Conservation (phyloP, 2,888 invertebrate species). For the Leucoptera coffeella region DNA sequence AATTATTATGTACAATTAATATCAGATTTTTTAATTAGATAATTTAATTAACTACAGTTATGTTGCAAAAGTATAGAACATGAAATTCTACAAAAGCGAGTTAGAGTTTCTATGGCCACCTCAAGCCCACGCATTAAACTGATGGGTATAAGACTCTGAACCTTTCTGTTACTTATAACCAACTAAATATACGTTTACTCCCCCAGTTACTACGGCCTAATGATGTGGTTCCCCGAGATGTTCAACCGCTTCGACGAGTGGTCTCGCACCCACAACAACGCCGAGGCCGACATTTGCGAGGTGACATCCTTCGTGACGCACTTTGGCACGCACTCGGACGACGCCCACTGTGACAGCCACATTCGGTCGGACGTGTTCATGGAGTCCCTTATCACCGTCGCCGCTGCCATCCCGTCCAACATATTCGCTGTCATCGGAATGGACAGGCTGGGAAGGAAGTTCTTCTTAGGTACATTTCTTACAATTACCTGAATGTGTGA, state of each 20-base stretch:
- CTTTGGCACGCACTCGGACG: conserved; percentile 55
- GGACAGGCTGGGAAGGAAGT: conserved; percentile 81
- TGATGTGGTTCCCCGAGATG: conserved; percentile 97
- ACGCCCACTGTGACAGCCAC: conserved; percentile 58
- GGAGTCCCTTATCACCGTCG: conserved; percentile 82
- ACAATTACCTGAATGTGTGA: no score
- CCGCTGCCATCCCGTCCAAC: conserved; percentile 80
- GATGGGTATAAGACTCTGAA: no score
- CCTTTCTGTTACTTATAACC: no score
- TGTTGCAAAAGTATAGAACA: no score
- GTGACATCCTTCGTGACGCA: conserved; percentile 73
- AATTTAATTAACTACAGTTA: no score
- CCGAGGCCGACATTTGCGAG: conserved; percentile 64
- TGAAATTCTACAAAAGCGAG: no score
- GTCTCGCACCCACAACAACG: conserved; percentile 59
- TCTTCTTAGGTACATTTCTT: conserved; percentile 60
- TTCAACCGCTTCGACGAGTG: conserved; percentile 87
- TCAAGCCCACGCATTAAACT: no score
- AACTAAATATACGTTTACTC: no score
- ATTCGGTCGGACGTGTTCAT: conserved; percentile 76
- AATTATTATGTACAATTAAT: no score
- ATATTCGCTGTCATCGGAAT: conserved; percentile 76
- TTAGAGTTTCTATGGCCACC: no score
- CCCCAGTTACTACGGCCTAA: conserved; percentile 85
- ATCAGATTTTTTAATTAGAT: no score